Evolutionary conservation across 2,888 invertebrate species (phyloP).

Genomic region (Dynastes grantii): DNA sequence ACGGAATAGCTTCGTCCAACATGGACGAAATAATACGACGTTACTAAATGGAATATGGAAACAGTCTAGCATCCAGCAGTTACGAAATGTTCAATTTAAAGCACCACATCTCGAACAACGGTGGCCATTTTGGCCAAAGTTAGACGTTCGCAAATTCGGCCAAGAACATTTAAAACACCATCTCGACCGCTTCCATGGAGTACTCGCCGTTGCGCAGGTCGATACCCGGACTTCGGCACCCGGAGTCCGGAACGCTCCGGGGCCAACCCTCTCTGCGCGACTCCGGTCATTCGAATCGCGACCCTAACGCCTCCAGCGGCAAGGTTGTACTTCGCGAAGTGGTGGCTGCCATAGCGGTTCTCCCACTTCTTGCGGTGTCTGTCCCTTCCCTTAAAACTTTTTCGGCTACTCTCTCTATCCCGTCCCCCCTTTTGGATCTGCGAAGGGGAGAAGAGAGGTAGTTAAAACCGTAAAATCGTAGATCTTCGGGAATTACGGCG

Average conservation of each 20-base stretch:
- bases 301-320: constrained; percentile 22
- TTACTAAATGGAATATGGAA: no score
- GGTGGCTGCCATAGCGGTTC: background rate
- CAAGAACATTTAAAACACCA: constrained; percentile 26
- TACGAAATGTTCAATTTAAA: no score
- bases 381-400: background rate
- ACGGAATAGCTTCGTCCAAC: no score
- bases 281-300: constrained; percentile 44
- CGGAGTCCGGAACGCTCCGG: constrained; percentile 60
- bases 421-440: background rate
- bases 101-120: no score
- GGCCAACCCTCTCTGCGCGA: constrained; percentile 64
- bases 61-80: no score
- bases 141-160: constrained; percentile 36
- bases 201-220: constrained; percentile 64
- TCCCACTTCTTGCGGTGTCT: background rate
- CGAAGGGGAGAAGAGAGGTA: no score
- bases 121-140: constrained; percentile 20
- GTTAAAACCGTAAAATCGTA: constrained; percentile 10
- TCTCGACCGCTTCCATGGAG: constrained; percentile 48
- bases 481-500: constrained; percentile 5
- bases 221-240: constrained; percentile 63
- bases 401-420: background rate
- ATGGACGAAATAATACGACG: no score
- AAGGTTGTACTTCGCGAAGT: no score